A percentile compares a stretch with the other conserved stretches of the same genome.
phyloP scores from a whole-genome alignment of 2,888 invertebrate genomes.

The Chirona hameri region DNA sequence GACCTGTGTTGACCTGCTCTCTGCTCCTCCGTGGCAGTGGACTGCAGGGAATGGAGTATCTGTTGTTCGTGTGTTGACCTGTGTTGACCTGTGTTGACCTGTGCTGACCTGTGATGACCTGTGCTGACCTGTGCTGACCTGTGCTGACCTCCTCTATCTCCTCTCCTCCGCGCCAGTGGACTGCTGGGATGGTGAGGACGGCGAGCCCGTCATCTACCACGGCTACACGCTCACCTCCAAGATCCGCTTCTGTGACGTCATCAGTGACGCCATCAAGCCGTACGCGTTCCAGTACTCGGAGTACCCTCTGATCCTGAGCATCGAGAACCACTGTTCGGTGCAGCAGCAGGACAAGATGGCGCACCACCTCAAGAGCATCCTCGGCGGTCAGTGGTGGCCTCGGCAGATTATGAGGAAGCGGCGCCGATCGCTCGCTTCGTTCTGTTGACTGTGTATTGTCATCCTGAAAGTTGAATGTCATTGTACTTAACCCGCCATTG shows the following conservation, averaged over 20 bases:
- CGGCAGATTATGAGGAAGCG: neutral
- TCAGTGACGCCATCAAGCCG: conserved; percentile 50
- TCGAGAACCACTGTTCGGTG: conserved; percentile 53
- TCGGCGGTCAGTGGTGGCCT: conserved; percentile 47
- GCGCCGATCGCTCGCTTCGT: too few species aligned
- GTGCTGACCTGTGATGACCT: too few species aligned
- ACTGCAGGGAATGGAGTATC: too few species aligned
- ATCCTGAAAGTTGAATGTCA: too few species aligned
- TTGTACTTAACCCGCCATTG: too few species aligned
- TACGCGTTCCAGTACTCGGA: conserved; percentile 51
- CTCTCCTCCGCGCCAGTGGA: conserved; percentile 53
- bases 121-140: too few species aligned
- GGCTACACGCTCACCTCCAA: conserved; percentile 53
- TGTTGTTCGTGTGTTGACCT: too few species aligned
- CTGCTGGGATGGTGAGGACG: conserved; percentile 56
- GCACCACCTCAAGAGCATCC: conserved; percentile 47
- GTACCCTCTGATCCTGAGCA: conserved; percentile 52
- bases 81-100: too few species aligned
- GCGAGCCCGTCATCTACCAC: conserved; percentile 58
- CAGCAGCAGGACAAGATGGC: conserved; percentile 50
- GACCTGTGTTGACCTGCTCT: too few species aligned
- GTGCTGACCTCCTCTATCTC: too few species aligned
- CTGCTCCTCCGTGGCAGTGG: too few species aligned
- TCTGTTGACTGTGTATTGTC: too few species aligned
- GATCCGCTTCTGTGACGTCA: conserved; percentile 49